These are phyloP conservation scores for Dryomyza anilis DNA, from an alignment of 2,888 invertebrate genomes.

Conservation along the genomic window DNA sequence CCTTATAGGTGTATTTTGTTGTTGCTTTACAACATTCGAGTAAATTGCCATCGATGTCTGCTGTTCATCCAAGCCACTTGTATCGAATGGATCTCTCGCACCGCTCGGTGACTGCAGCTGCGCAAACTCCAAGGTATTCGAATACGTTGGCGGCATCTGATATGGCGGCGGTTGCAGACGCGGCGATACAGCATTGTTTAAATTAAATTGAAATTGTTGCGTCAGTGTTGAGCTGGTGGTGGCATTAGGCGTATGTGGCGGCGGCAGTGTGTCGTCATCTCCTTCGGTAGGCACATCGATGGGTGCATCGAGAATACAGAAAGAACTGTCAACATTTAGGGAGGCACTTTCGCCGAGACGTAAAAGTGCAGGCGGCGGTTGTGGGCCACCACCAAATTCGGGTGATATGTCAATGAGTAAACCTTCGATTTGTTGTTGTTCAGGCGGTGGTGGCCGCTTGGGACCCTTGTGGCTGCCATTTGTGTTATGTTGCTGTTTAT, in stretches of 20 bases:
- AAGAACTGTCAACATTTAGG: slow-evolving; percentile 52
- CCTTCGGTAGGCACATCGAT: slow-evolving; percentile 69
- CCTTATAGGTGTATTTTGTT: slow-evolving; percentile 36
- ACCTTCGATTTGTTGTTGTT: slow-evolving; percentile 64
- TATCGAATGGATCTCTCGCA: slow-evolving; percentile 71
- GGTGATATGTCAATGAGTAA: slow-evolving; percentile 78
- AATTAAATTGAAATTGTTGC: slow-evolving; percentile 30
- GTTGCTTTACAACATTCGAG: slow-evolving; percentile 45
- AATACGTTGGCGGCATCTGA: slow-evolving; percentile 65
- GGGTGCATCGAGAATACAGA: slow-evolving; percentile 74
- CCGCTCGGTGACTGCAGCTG: slow-evolving; percentile 37
- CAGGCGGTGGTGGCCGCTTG: slow-evolving; percentile 61
- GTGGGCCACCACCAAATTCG: slow-evolving; percentile 50
- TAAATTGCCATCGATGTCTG: slow-evolving; percentile 39
- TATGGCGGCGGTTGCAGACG: slow-evolving; percentile 63
- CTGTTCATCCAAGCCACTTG: slow-evolving; percentile 52
- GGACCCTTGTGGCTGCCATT: slow-evolving; percentile 33
- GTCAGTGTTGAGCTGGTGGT: slow-evolving; percentile 39
- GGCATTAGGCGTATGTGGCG: slow-evolving; percentile 28
- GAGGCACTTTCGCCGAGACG: slow-evolving; percentile 45
- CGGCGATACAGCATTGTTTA: slow-evolving; percentile 38
- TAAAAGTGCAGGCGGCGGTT: slow-evolving; percentile 27
- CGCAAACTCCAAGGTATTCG: slow-evolving; percentile 61
- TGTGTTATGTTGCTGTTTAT: slow-evolving; percentile 22
- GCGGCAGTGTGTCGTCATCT: slow-evolving; percentile 35